Conservation (phyloP, 30 jellyfish, hydroid and myxozoan species). For the Chrysaora quinquecirrha region DNA sequence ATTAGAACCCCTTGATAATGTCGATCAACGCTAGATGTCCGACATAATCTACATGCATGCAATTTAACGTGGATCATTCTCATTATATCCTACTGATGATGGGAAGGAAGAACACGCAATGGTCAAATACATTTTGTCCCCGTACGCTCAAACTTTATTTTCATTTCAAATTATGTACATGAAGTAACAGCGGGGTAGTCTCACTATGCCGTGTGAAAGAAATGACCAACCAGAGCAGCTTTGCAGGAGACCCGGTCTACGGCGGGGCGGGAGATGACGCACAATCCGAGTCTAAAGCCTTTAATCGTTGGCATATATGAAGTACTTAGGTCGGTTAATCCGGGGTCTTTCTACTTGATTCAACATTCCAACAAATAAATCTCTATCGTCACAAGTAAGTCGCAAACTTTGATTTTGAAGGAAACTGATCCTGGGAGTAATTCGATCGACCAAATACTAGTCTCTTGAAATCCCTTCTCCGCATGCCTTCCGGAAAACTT, state of each 20-base stretch:
- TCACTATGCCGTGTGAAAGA: neutral
- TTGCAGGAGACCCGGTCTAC: neutral
- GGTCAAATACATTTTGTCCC: slow-evolving; percentile 22
- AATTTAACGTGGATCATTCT: neutral
- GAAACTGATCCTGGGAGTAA: neutral
- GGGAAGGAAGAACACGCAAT: slow-evolving; percentile 57
- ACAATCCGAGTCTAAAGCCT: too few relatives aligned
- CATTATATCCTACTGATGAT: slow-evolving; percentile 2
- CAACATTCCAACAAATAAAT: slow-evolving; percentile 15
- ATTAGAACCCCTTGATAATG: neutral
- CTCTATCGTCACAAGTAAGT: neutral
- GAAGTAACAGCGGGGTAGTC: neutral
- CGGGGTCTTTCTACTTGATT: neutral
- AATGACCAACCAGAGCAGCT: neutral
- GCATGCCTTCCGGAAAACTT: too few relatives aligned
- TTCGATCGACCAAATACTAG: neutral
- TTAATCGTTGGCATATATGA: too few relatives aligned
- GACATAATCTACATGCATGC: slow-evolving; percentile 54
- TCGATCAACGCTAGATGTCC: slow-evolving; percentile 30
- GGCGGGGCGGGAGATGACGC: too few relatives aligned
- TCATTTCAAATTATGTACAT: neutral
- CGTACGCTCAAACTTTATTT: neutral
- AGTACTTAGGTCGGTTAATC: neutral
- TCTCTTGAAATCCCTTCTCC: too few relatives aligned
- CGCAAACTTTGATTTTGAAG: neutral